Evolutionary conservation across 2,888 invertebrate genomes (phyloP).

Genomic region (Lysandra bellargus): DNA sequence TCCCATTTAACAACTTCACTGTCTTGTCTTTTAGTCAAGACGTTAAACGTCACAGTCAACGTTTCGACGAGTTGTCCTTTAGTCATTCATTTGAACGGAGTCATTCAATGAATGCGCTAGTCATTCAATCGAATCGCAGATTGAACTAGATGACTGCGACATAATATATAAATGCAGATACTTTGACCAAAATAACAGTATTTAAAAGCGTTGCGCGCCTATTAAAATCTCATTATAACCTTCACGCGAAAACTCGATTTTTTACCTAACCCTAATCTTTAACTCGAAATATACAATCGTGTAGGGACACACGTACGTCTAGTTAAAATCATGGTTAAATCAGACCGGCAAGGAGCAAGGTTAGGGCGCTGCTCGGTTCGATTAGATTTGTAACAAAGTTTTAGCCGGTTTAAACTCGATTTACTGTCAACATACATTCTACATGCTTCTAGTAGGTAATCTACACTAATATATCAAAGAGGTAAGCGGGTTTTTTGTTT

Average conservation of each 20-base stretch:
- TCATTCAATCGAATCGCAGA: too few relatives aligned
- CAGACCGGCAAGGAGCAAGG: constrained; percentile 8
- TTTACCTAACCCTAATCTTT: not conserved
- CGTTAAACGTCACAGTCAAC: too few relatives aligned
- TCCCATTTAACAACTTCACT: too few relatives aligned
- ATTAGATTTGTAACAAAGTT: constrained; percentile 26
- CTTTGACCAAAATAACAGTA: too few relatives aligned
- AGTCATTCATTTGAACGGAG: too few relatives aligned
- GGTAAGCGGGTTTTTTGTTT: too few relatives aligned
- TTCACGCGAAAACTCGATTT: not conserved
- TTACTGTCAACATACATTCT: constrained; percentile 19
- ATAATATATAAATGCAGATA: not conserved
- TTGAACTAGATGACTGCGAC: too few relatives aligned
- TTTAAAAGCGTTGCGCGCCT: not conserved
- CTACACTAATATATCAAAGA: not conserved
- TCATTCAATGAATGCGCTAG: too few relatives aligned
- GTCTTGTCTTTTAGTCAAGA: too few relatives aligned
- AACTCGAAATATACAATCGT: not conserved
- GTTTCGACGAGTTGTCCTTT: too few relatives aligned
- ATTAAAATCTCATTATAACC: constrained; percentile 18
- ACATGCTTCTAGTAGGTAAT: not conserved
- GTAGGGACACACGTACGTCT: not conserved
- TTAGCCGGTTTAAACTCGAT: constrained; percentile 8
- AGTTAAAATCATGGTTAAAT: not conserved
- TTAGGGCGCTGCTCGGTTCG: not conserved